A percentile compares a stretch with the other conserved stretches of the same genome.
phyloP scores from a whole-genome alignment of 2,888 invertebrate genomes.

The Alloscopus bannaensis region DNA sequence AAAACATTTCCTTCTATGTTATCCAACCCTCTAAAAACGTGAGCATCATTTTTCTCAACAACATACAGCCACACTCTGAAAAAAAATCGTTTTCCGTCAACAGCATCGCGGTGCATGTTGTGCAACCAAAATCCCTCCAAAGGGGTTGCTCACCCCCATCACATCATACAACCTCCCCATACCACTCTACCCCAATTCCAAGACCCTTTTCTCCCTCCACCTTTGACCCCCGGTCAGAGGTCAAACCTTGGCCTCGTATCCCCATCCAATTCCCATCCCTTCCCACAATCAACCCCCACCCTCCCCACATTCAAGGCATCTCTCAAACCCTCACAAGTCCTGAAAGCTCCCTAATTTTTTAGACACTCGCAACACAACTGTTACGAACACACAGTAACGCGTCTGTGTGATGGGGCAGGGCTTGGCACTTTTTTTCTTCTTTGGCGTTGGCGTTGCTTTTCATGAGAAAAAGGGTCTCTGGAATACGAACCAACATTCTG shows the following conservation, averaged over 20 bases:
- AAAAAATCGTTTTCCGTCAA: constrained; percentile 31
- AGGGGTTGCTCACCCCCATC: constrained; percentile 31
- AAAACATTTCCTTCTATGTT: no score
- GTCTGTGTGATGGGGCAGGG: constrained; percentile 46
- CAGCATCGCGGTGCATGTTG: constrained; percentile 14
- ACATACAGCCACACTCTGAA: no score
- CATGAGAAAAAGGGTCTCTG: constrained; percentile 33
- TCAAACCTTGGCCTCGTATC: constrained; percentile 6
- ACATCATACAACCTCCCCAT: not conserved
- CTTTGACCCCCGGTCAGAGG: constrained; percentile 12
- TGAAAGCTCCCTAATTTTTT: constrained; percentile 7
- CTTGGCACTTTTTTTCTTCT: constrained; percentile 29
- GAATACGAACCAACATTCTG: not conserved
- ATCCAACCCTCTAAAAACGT: no score
- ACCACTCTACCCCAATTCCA: not conserved
- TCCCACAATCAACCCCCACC: not conserved
- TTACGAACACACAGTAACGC: constrained; percentile 21
- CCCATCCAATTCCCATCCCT: not conserved
- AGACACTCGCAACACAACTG: constrained; percentile 32
- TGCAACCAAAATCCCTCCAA: constrained; percentile 17
- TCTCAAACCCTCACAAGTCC: constrained; percentile 11
- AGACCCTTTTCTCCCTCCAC: not conserved
- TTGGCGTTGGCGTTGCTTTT: constrained; percentile 41
- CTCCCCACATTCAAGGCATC: not conserved
- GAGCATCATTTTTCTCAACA: no score